Base-by-base conservation (phyloP, 92 coral and sea anemone genomes). In the Metridium senile region DNA sequence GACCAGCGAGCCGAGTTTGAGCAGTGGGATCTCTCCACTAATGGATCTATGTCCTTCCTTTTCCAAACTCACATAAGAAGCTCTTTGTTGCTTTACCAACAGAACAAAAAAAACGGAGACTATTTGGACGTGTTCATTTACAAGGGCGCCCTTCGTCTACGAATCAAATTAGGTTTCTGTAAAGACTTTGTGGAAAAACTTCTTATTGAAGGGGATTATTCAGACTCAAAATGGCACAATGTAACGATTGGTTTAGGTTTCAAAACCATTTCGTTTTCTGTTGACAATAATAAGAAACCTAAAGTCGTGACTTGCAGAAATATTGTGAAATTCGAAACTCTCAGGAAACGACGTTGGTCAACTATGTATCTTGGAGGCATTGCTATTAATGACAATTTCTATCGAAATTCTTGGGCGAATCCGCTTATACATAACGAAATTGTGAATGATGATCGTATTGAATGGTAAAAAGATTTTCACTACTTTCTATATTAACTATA, bases 41-140 rank as follows among this genome's bases (percentile, higher is more conserved):
- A 77, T 9, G 91, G 91, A 57, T 79, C 77, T 56, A 46, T 87
- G 23, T 87, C 91, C 1, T 74, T 87, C 27, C 73, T 83, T 31
- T 83, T 87, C 35, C 82, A 74, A 51, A 87, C 82, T 8, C 47
- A 67, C 30, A 83, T 46, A 18, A 54, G 76, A 29, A 30, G 35
- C 9, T 74, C 83, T 23, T 57, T 82, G 58, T 74, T 87, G n/a
- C 82, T 74, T 25, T 87, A 87, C 61, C 85, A 78, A 25, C 88
- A 82, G 26, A 80, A 81, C 56, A 62, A 21, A 35, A 79, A 57
- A 19, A 70, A 46, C 31, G 32, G 69, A 17, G 76, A 70, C 77
- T 79, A 29, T 58, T 18, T 79, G 69, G 66, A 63, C 16, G 76
- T 70, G 11, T 58, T 32, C 8, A 49, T 79, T 18, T 2, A 32